phyloP scores from a whole-genome alignment of 2,113 vertebrate species.

The Sialia sialis region DNA sequence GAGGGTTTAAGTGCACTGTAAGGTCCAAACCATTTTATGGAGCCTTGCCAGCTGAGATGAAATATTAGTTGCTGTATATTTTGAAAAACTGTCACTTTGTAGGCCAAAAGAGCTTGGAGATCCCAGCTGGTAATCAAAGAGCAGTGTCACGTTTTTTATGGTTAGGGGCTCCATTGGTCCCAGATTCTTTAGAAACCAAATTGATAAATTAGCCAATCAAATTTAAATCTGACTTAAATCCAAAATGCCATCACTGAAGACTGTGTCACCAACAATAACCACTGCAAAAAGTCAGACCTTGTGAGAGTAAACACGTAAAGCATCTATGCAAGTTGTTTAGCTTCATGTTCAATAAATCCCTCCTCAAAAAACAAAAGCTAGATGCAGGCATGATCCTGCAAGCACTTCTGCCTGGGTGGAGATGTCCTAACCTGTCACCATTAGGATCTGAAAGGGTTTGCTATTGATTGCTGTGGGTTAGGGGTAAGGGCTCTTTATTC shows the following conservation, averaged over 20 bases:
- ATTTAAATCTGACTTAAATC: constrained; percentile 32
- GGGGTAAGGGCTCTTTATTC: neutral
- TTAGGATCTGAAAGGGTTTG: neutral
- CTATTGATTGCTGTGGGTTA: neutral
- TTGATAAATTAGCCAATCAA: constrained; percentile 27
- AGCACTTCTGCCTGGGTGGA: neutral
- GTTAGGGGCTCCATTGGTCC: neutral
- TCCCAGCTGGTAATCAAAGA: constrained; percentile 30
- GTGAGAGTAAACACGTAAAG: neutral
- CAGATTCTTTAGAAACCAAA: neutral
- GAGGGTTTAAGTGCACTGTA: constrained; percentile 18
- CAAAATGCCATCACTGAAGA: neutral
- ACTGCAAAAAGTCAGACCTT: neutral
- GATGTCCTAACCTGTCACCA: neutral
- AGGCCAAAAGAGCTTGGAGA: constrained; percentile 28
- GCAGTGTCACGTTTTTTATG: constrained; percentile 33
- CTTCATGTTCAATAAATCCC: neutral
- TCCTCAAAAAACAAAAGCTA: neutral
- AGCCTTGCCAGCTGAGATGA: constrained; percentile 47
- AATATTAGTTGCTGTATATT: constrained; percentile 54
- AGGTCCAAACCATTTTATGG: constrained; percentile 49
- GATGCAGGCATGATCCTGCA: neutral
- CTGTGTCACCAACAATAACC: neutral
- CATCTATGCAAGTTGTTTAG: neutral
- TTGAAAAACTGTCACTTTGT: constrained; percentile 45